Evolutionary conservation across 2,888 invertebrate species (phyloP), one percentile per base, ranked within the genome.

Genomic region (Chesias legatella): DNA sequence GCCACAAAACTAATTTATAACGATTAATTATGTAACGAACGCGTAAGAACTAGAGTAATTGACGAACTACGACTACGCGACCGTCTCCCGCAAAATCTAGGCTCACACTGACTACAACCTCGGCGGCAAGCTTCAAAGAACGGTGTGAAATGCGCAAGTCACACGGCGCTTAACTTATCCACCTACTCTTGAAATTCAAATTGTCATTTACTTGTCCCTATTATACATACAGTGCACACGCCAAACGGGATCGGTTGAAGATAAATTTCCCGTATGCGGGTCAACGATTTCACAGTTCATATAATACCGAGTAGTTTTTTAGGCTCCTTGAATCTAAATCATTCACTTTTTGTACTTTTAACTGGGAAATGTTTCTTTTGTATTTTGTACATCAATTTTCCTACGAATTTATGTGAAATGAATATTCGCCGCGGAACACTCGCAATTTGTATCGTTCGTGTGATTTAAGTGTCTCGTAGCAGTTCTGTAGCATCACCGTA

Each of bases 101-200:
- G 58, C 60, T 58, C 59, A 65, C 74, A 86, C 86, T 85, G 79
- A 73, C 63, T 73, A 55, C 68, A 62, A 73, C 73, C 71, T 70
- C 67, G 71, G 65, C 54, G 56, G 59, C 67, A 65, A 72, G 70
- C 72, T 68, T 59, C 58, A 63, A 68, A 72, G 70, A 70, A 68
- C 67, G 61, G 79, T 76, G 73, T 76, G 79, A 83, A 82, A 83
- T 85, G 86, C 85, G 85, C 83, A 85, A 84, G 81, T 85, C 86
- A 84, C 79, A 69, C 72, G 60, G 64, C 63, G 67, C 71, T 74
- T 77, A 78, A 80, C 77, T 80, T 79, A 78, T 74, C 71, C 68
- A 69, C 71, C 73, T 73, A 77, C 76, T 80, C 79, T 77, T 70
- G 62, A 79, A 80, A 74, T 79, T 78, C 73, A 75, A 79, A 79